Percentiles rank a stretch among this genome's conserved stretches.
These are phyloP conservation scores for Charanyca ferruginea DNA, from an alignment of 2,888 invertebrate genomes.

Conservation along the genomic window DNA sequence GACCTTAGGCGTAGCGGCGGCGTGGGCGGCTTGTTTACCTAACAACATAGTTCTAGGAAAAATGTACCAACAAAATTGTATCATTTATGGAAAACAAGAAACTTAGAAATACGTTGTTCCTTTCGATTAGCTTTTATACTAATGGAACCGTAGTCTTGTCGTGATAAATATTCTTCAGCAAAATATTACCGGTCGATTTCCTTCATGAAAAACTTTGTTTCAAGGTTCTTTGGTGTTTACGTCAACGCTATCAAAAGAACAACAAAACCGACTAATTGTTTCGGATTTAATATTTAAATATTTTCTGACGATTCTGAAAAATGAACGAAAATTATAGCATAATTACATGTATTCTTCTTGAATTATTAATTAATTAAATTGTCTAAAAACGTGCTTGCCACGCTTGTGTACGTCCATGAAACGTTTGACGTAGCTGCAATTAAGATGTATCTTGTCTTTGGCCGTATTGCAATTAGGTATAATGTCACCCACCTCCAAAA, in stretches of 20 bases:
- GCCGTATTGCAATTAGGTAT: slow-evolving; percentile 41
- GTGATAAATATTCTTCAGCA: background rate
- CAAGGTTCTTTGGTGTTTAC: slow-evolving; percentile 15
- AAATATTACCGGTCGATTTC: background rate
- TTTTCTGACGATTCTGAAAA: background rate
- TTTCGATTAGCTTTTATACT: slow-evolving; percentile 22
- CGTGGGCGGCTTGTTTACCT: slow-evolving; percentile 65
- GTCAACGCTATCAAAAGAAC: slow-evolving; percentile 16
- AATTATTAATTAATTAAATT: background rate
- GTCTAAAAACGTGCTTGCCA: background rate
- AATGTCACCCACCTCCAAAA: slow-evolving; percentile 47
- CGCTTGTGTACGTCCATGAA: slow-evolving; percentile 5
- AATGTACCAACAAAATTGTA: slow-evolving; percentile 37
- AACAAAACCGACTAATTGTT: slow-evolving; percentile 18
- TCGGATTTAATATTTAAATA: slow-evolving; percentile 9
- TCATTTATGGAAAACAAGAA: slow-evolving; percentile 39
- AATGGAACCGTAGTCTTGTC: background rate
- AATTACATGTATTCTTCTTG: background rate
- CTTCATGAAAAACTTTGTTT: slow-evolving; percentile 6
- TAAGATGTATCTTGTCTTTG: slow-evolving; percentile 32
- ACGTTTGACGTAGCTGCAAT: slow-evolving; percentile 18
- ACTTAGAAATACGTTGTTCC: slow-evolving; percentile 1
- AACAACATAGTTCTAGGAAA: slow-evolving; percentile 42
- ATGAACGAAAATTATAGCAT: background rate
- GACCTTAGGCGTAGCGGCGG: slow-evolving; percentile 65